These are phyloP conservation scores for Drosophila albomicans DNA, from an alignment of 1,140 invertebrate species.

Conservation along the genomic window DNA sequence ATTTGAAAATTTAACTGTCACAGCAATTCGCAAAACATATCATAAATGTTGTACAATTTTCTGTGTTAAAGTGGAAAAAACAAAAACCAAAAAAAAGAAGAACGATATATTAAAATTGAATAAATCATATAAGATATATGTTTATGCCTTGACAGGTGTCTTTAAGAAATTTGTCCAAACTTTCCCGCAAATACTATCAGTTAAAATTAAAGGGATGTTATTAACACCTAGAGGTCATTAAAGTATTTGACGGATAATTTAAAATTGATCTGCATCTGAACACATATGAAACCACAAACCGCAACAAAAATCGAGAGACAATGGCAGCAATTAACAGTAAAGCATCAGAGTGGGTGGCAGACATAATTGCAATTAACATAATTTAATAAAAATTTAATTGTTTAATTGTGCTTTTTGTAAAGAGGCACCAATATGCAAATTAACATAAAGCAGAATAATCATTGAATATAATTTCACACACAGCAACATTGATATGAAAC, in stretches of 20 bases:
- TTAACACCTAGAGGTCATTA: not conserved
- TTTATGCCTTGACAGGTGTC: conserved; percentile 28
- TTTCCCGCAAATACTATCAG: conserved; percentile 3
- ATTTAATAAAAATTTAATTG: conserved; percentile 52
- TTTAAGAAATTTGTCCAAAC: conserved; percentile 10
- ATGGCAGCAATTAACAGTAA: conserved; percentile 38
- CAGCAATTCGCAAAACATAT: conserved; percentile 85
- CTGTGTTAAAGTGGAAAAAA: conserved; percentile 60
- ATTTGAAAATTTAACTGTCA: conserved; percentile 76
- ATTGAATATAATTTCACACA: conserved; percentile 14
- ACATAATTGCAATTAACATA: conserved; percentile 59
- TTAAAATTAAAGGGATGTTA: not conserved
- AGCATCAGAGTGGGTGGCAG: conserved; percentile 1
- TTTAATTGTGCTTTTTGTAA: conserved; percentile 36
- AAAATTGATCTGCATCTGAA: not conserved
- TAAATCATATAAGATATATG: conserved; percentile 14
- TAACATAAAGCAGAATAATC: conserved; percentile 3
- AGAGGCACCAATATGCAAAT: conserved; percentile 16
- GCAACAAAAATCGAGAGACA: conserved; percentile 19
- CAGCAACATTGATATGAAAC: conserved; percentile 19
- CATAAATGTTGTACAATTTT: conserved; percentile 85
- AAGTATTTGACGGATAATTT: conserved; percentile 1
- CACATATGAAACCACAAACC: conserved; percentile 24
- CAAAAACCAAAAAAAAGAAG: not conserved
- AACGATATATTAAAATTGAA: conserved; percentile 14